Evolutionary conservation across 2,113 vertebrate species (phyloP).

Genomic region (Pluvianellus socialis): DNA sequence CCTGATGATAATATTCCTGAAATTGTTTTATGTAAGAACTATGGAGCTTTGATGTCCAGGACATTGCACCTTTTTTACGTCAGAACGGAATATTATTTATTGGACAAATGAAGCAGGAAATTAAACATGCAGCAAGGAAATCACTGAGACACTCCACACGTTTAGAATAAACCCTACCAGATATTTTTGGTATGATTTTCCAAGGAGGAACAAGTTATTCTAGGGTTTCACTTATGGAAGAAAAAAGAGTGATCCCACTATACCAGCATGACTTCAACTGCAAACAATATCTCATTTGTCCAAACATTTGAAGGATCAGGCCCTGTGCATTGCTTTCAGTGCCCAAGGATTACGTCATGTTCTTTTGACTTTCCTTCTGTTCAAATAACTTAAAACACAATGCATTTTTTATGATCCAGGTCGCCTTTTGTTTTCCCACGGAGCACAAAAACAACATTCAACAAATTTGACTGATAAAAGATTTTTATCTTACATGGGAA

Average conservation of each 20-base stretch:
- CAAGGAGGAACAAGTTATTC: neutral
- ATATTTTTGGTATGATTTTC: neutral
- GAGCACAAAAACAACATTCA: constrained; percentile 33
- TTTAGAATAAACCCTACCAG: neutral
- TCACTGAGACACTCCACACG: neutral
- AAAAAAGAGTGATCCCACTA: neutral
- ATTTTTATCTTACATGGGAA: constrained; percentile 64
- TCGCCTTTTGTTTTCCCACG: constrained; percentile 64
- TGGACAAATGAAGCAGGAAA: neutral
- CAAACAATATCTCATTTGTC: neutral
- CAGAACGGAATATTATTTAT: neutral
- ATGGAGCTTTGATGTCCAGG: neutral
- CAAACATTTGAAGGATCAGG: neutral
- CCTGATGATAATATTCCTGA: neutral
- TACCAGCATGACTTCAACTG: neutral
- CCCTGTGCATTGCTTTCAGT: neutral
- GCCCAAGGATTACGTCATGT: neutral
- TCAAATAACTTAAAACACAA: constrained; percentile 48
- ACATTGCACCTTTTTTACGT: neutral
- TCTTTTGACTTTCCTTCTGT: constrained; percentile 51
- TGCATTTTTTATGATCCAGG: constrained; percentile 57
- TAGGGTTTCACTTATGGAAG: neutral
- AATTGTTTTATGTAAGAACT: neutral
- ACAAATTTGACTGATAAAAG: constrained; percentile 61
- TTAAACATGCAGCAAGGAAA: neutral